phyloP scores from a whole-genome alignment of 2,113 vertebrate genomes.

The Hemicordylus capensis region DNA sequence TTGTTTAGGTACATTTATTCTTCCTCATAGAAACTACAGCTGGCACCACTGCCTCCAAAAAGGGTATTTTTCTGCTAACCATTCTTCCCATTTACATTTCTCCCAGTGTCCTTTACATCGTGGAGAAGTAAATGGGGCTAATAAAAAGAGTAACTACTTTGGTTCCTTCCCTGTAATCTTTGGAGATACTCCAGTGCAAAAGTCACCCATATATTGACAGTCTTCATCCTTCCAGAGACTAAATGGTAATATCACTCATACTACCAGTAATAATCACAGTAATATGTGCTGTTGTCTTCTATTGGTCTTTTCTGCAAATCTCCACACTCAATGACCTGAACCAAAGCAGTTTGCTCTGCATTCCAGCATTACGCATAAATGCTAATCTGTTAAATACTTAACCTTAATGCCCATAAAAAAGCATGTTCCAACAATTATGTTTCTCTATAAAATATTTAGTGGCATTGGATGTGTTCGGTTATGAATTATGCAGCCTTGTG shows the following conservation, averaged over 20 bases:
- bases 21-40: neutral
- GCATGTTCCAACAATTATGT: neutral
- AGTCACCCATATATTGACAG: neutral
- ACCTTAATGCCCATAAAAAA: constrained; percentile 10
- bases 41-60: neutral
- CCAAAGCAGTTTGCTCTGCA: neutral
- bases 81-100: neutral
- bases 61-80: neutral
- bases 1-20: neutral
- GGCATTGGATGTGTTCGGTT: neutral
- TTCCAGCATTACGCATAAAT: neutral
- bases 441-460: neutral
- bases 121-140: neutral
- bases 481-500: neutral
- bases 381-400: neutral
- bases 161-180: neutral
- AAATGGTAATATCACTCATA: neutral
- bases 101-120: too few species aligned
- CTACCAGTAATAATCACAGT: neutral
- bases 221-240: neutral
- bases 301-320: neutral
- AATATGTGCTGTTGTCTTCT: neutral
- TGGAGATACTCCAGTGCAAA: neutral
- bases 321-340: constrained; percentile 2
- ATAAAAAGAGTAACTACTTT: neutral